Base-by-base conservation (phyloP, 2,113 vertebrate genomes). In the Corythaeola cristata region DNA sequence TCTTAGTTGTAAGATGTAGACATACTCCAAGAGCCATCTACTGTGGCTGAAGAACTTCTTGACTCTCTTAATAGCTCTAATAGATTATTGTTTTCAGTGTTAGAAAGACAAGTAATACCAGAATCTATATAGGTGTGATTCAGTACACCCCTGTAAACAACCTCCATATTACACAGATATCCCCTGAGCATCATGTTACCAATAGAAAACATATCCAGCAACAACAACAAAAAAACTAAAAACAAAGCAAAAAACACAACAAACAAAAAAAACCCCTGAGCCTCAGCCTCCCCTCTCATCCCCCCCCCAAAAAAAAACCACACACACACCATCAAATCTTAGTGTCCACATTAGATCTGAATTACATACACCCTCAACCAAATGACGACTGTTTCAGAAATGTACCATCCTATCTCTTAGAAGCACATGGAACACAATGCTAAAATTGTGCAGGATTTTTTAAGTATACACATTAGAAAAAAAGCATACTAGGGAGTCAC, bases 211-310 rank as follows among this genome's bases (percentile, higher is more conserved):
- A 15, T 22, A 28, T 32, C 18, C 12, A 39, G 15, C 5, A 35
- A 68, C 35, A 11, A 64, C 50, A 24, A 12, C 71, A 39, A 8
- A 32, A 26, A 27, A 53, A 26, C 52, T 16, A 78, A 47, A 26
- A 41, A 41, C 15, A 64, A 20, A 20, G 12, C 4, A 49, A 39
- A 24, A 23, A 15, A 53, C 22, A n/a, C 44, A 22, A 32, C 12
- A 64, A 78, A 44, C 5, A 37, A 47, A 9, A 52, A 35, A 13
- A 24, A 2, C 30, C 28, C 23, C 22, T 35, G 44, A 63, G 27
- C 17, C 20, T 18, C 6, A 2, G 4, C 5, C 55, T 30, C 3
- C 4, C 17, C 12, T 8, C 5, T 4, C 11, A 4, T n/a, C n/a
- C 2, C 9, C 3, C 41, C 41, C 41, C 12, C 12, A 44, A 44